phyloP scores from a whole-genome alignment of 2,888 invertebrate genomes.

The Hemicrepidius hirtus region DNA sequence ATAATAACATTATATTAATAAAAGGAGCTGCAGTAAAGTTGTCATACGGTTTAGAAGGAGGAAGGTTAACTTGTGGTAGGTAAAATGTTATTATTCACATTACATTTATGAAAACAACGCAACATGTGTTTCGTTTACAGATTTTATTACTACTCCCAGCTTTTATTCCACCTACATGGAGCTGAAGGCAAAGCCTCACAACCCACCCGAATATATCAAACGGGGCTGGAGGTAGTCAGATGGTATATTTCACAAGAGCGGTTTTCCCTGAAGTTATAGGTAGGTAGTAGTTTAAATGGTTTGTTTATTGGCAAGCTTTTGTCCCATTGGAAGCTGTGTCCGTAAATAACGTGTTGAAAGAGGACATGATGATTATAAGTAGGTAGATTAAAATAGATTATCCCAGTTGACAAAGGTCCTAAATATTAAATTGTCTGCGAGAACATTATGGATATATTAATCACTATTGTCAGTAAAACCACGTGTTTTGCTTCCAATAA shows the following conservation, averaged over 20 bases:
- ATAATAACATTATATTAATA: slow-evolving; percentile 26
- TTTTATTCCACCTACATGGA: slow-evolving; percentile 27
- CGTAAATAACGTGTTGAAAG: background rate
- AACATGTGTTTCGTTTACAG: slow-evolving; percentile 35
- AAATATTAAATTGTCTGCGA: too few relatives aligned
- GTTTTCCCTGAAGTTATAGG: slow-evolving; percentile 28
- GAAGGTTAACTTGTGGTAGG: slow-evolving; percentile 20
- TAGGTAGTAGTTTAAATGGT: slow-evolving; percentile 5
- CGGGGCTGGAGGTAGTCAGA: slow-evolving; percentile 21
- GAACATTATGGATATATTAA: too few relatives aligned
- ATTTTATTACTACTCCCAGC: slow-evolving; percentile 25
- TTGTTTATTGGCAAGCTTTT: slow-evolving; percentile 18
- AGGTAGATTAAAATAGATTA: too few relatives aligned
- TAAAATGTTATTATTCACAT: slow-evolving; percentile 23
- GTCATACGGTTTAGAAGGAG: background rate
- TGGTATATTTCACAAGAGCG: slow-evolving; percentile 28
- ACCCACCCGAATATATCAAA: slow-evolving; percentile 18
- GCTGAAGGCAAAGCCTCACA: slow-evolving; percentile 4
- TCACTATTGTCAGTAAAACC: too few relatives aligned
- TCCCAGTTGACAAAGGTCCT: too few relatives aligned
- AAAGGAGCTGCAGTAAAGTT: slow-evolving; percentile 4
- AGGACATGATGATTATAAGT: too few relatives aligned
- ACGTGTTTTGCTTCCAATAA: too few relatives aligned
- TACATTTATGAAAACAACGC: slow-evolving; percentile 36
- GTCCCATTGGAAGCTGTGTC: background rate